Conservation (phyloP, 1,140 invertebrate genomes). For the Drosophila auraria region DNA sequence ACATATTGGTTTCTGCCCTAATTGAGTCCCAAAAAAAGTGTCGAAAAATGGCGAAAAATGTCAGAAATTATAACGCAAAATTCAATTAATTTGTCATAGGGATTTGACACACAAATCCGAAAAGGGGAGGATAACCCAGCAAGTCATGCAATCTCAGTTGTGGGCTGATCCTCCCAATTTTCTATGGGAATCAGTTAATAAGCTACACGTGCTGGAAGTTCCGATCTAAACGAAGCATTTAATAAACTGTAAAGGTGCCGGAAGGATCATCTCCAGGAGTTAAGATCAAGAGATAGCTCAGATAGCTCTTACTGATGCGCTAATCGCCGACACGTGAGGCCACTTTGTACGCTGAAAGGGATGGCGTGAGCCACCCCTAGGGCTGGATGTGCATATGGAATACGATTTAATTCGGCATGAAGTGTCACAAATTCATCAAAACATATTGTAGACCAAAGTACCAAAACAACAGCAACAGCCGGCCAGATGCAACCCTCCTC, state of each 20-base stretch:
- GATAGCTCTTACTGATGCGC: slow-evolving; percentile 25
- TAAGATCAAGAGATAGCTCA: slow-evolving; percentile 20
- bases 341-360: slow-evolving; percentile 51
- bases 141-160: slow-evolving; percentile 16
- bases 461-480: slow-evolving; percentile 59
- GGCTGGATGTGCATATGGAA: slow-evolving; percentile 10
- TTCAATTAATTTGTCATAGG: slow-evolving; percentile 77
- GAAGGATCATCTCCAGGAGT: slow-evolving; percentile 13
- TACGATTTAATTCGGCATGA: slow-evolving; percentile 73
- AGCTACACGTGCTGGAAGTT: slow-evolving; percentile 27
- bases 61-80: slow-evolving; percentile 57
- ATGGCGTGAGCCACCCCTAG: slow-evolving; percentile 34
- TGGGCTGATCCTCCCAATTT: slow-evolving; percentile 4
- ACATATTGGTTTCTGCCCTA: slow-evolving; percentile 60
- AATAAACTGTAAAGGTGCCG: slow-evolving; percentile 43
- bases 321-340: slow-evolving; percentile 78
- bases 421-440: slow-evolving; percentile 84
- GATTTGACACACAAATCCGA: slow-evolving; percentile 36
- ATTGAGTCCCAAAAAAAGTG: slow-evolving; percentile 39
- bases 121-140: slow-evolving; percentile 12
- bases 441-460: slow-evolving; percentile 73
- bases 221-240: slow-evolving; percentile 7
- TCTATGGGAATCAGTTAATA: slow-evolving; percentile 42
- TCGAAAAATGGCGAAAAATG: slow-evolving; percentile 56
- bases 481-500: slow-evolving; percentile 58